Conservation (phyloP, 1,140 invertebrate genomes). For the Rhopalosiphum maidis region DNA sequence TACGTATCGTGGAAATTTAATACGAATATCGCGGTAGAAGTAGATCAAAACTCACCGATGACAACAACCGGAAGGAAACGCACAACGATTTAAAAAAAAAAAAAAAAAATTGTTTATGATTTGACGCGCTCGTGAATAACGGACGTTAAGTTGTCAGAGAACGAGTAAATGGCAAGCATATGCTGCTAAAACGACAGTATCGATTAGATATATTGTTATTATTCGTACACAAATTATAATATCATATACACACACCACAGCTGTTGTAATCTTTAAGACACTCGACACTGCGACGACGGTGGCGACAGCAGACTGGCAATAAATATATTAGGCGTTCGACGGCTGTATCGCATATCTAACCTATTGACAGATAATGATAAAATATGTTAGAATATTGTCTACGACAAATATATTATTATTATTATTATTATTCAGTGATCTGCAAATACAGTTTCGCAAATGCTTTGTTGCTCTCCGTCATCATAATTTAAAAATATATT, state of each 20-base stretch:
- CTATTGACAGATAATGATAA: conserved; percentile 2
- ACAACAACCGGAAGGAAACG: not conserved
- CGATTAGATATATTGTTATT: not conserved
- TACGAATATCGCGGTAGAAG: not conserved
- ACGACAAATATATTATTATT: not conserved
- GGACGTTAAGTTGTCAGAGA: not conserved
- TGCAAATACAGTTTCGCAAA: not conserved
- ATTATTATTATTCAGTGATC: not conserved
- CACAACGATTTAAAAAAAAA: not conserved
- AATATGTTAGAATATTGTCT: not conserved
- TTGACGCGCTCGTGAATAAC: not conserved
- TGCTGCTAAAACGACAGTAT: not conserved
- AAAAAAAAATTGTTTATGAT: not conserved
- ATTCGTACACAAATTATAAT: not conserved
- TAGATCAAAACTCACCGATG: not conserved
- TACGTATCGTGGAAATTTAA: not conserved
- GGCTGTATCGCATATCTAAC: not conserved
- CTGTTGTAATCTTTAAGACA: conserved; percentile 4
- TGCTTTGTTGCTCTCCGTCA: not conserved
- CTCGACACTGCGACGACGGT: not conserved
- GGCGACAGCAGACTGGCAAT: not conserved
- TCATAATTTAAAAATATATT: not conserved
- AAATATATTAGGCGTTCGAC: not conserved
- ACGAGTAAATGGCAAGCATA: not conserved
- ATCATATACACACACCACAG: not conserved